A percentile compares a stretch with the other conserved stretches of the same genome.
Conservation (phyloP, 2,888 invertebrate genomes). For the Ichneumon xanthorius region DNA sequence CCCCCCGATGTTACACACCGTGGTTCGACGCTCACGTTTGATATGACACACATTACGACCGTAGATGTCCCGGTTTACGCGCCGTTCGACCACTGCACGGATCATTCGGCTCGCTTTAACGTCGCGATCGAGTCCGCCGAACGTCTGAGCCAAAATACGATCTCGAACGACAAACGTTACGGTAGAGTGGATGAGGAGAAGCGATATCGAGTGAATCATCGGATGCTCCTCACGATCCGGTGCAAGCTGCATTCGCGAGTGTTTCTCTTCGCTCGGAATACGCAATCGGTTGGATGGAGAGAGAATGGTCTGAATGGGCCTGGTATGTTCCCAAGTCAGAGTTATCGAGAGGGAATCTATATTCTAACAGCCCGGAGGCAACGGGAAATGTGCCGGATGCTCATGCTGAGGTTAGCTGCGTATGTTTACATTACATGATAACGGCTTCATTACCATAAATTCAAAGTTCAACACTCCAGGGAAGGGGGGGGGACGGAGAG, state of each 20-base stretch:
- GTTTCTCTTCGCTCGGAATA: slow-evolving; percentile 19
- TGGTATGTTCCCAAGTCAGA: neutral
- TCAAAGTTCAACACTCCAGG: slow-evolving; percentile 35
- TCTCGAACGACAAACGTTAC: neutral
- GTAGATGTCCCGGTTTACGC: slow-evolving; percentile 12
- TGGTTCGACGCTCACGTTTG: slow-evolving; percentile 28
- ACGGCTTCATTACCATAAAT: slow-evolving; percentile 42
- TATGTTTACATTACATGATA: slow-evolving; percentile 40
- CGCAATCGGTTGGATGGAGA: slow-evolving; percentile 21
- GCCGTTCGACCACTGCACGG: slow-evolving; percentile 27
- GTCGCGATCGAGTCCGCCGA: neutral
- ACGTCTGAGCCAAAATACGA: slow-evolving; percentile 23
- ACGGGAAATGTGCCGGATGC: slow-evolving; percentile 28
- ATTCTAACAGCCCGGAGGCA: slow-evolving; percentile 1
- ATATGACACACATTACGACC: neutral
- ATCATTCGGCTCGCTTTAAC: slow-evolving; percentile 38
- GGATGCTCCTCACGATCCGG: slow-evolving; percentile 42
- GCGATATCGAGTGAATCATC: neutral
- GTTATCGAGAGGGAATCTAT: neutral
- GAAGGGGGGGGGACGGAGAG: neutral
- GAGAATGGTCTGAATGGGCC: neutral
- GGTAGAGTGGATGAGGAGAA: neutral
- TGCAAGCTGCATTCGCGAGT: slow-evolving; percentile 15
- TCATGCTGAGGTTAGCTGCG: slow-evolving; percentile 2
- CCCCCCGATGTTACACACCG: slow-evolving; percentile 29